Evolutionary conservation across 2,888 invertebrate genomes (phyloP).

Genomic region (Tinea semifulvella): DNA sequence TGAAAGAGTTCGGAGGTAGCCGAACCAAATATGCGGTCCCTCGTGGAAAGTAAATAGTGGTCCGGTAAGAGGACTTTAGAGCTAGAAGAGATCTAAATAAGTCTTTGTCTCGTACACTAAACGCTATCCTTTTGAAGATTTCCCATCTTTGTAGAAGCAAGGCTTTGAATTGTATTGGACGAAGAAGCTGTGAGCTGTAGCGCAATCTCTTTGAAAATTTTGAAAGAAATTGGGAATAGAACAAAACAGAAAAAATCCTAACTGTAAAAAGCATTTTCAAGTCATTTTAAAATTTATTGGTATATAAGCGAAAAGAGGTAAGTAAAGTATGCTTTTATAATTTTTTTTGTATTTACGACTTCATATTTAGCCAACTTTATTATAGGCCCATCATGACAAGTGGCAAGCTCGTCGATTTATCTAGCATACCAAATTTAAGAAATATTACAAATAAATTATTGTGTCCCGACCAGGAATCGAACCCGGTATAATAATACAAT

Average conservation of each 20-base stretch:
- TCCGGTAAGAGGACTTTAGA: conserved; percentile 39
- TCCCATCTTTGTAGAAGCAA: conserved; percentile 43
- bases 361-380: no score
- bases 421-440: no score
- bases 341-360: no score
- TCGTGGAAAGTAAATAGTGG: conserved; percentile 58
- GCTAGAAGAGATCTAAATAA: conserved; percentile 52
- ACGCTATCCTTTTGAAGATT: conserved; percentile 62
- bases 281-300: neutral
- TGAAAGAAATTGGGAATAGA: conserved; percentile 9
- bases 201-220: conserved; percentile 10
- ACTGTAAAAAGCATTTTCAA: neutral
- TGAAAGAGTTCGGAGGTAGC: conserved; percentile 17
- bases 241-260: neutral
- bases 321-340: no score
- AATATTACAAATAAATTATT: no score
- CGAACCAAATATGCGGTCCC: conserved; percentile 40
- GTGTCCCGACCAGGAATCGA: no score
- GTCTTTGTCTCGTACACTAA: conserved; percentile 57
- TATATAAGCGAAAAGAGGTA: neutral
- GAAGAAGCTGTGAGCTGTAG: neutral
- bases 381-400: no score
- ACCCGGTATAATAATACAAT: no score
- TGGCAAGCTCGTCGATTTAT: no score
- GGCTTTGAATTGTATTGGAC: conserved; percentile 41